Conservation (phyloP, 2,113 vertebrate species). For the Pteruthius melanotis region DNA sequence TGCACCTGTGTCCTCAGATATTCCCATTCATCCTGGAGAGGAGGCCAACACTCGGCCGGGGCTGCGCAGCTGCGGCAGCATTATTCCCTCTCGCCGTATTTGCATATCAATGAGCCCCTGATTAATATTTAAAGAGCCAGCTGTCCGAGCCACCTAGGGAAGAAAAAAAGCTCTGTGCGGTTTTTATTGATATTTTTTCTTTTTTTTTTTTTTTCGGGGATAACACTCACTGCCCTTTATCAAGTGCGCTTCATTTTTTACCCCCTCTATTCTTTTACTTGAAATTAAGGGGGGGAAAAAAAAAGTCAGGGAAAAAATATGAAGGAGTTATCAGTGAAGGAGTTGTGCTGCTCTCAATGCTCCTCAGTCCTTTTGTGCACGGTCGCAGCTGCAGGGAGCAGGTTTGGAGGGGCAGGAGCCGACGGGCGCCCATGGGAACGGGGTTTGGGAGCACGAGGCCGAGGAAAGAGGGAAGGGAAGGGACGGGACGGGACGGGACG, state of each 20-base stretch:
- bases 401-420: neutral
- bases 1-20: conserved; percentile 61
- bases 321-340: conserved; percentile 45
- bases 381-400: conserved; percentile 50
- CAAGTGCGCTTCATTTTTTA: conserved; percentile 21
- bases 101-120: conserved; percentile 75
- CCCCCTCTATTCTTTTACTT: conserved; percentile 3
- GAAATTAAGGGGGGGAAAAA: neutral
- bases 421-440: neutral
- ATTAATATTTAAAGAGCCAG: conserved; percentile 80
- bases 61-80: conserved; percentile 71
- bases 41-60: conserved; percentile 1
- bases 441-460: neutral
- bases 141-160: conserved; percentile 64
- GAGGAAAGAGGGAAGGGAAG: neutral
- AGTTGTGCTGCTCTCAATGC: conserved; percentile 61
- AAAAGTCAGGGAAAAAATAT: neutral
- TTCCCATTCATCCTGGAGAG: conserved; percentile 50
- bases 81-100: conserved; percentile 58
- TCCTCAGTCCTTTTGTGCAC: conserved; percentile 54
- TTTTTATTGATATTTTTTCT: neutral
- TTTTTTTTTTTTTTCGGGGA: neutral
- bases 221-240: conserved; percentile 54
- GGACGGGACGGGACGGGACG: too few species aligned
- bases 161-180: conserved; percentile 64